Percentiles rank a stretch among this genome's conserved stretches.
These are phyloP conservation scores for Hybos culiciformis DNA, from an alignment of 2,888 invertebrate species.

Conservation along the genomic window DNA sequence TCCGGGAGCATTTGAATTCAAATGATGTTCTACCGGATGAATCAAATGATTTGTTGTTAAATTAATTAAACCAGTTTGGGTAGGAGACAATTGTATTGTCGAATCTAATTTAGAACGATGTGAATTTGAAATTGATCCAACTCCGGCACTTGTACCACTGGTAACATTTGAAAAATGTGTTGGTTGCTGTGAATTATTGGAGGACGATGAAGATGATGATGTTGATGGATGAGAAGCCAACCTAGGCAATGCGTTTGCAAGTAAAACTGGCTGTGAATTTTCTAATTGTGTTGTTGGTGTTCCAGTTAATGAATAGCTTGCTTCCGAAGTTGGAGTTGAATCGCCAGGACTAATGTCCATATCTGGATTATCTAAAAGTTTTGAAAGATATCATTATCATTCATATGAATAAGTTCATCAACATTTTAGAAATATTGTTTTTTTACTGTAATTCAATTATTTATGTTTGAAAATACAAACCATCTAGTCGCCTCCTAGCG, in stretches of 20 bases:
- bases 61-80: conserved; percentile 16
- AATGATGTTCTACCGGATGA: conserved; percentile 25
- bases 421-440: no score
- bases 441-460: no score
- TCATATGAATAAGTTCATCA: no score
- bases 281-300: conserved; percentile 29
- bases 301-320: conserved; percentile 44
- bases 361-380: conserved; percentile 50
- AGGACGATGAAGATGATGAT: conserved; percentile 15
- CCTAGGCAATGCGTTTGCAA: conserved; percentile 43
- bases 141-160: conserved; percentile 22
- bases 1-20: conserved; percentile 34
- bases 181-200: no score
- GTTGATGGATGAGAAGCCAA: conserved; percentile 33
- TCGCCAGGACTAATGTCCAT: conserved; percentile 91
- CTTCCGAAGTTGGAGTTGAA: conserved; percentile 76
- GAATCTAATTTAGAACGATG: conserved; percentile 9
- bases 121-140: conserved; percentile 18
- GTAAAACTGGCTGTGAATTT: conserved; percentile 30
- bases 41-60: conserved; percentile 1
- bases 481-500: conserved; percentile 34
- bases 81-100: conserved; percentile 15
- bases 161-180: no score
- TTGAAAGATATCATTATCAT: not conserved
- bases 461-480: conserved; percentile 15